These are phyloP conservation scores for Agrochola lychnidis DNA, from an alignment of 2,888 invertebrate species.

Conservation along the genomic window DNA sequence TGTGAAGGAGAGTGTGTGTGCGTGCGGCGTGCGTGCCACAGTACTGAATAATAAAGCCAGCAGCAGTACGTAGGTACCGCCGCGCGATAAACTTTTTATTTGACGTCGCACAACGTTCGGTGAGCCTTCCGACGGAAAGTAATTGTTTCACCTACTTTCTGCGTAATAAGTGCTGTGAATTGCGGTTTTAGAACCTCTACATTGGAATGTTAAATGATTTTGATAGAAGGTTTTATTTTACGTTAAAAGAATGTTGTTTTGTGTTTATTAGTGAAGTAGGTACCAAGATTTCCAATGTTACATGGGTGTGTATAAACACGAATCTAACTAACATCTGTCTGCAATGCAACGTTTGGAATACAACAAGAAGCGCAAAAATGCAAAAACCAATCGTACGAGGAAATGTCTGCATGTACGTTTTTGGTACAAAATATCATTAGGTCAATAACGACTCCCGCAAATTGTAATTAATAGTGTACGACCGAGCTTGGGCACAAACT, in stretches of 20 bases:
- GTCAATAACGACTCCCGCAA: neutral
- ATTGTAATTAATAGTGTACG: neutral
- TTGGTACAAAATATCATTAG: neutral
- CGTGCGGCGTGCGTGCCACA: conserved; percentile 10
- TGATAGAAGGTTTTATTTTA: conserved; percentile 6
- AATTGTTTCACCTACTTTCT: conserved; percentile 51
- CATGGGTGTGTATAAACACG: too few relatives aligned
- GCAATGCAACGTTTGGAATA: neutral
- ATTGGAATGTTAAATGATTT: conserved; percentile 21
- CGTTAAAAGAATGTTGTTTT: conserved; percentile 4
- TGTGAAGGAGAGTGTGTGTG: neutral
- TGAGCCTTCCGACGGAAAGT: conserved; percentile 30
- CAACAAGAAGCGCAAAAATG: neutral
- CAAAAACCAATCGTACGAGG: neutral
- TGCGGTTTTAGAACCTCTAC: neutral
- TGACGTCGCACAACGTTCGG: conserved; percentile 10
- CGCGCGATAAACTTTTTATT: conserved; percentile 45
- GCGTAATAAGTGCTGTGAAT: conserved; percentile 26
- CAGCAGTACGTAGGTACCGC: neutral
- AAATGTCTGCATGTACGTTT: neutral
- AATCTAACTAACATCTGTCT: neutral
- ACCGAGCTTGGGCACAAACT: too few relatives aligned
- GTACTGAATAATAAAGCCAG: conserved; percentile 22
- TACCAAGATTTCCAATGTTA: neutral
- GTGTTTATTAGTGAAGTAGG: neutral